Conservation (phyloP, 2,113 vertebrate species). For the Tupaia chinensis region DNA sequence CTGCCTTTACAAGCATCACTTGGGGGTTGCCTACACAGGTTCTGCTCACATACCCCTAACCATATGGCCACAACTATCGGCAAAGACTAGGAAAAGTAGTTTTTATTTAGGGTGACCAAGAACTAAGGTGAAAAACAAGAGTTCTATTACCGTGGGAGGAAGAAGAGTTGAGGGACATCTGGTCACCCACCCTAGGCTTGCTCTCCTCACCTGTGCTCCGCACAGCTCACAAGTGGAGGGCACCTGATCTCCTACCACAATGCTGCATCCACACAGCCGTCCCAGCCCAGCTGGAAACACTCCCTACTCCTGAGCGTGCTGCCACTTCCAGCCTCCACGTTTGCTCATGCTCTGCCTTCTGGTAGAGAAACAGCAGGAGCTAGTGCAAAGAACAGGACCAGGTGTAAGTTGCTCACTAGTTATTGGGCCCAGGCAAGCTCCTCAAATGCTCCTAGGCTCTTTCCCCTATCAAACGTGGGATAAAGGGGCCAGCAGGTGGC, state of each 20-base stretch:
- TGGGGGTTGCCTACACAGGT: neutral
- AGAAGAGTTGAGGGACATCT: neutral
- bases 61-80: neutral
- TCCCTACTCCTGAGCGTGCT: neutral
- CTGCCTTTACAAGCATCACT: neutral
- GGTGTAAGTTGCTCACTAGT: neutral
- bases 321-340: neutral
- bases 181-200: accelerated
- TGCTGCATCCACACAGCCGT: accelerated
- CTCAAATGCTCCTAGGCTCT: neutral
- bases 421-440: accelerated
- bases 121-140: neutral
- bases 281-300: neutral
- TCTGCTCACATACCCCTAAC: neutral
- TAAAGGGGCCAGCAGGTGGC: too few species aligned
- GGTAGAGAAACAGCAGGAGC: neutral
- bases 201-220: neutral
- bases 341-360: neutral
- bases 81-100: neutral
- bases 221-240: neutral
- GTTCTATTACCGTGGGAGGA: neutral
- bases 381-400: accelerated
- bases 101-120: neutral
- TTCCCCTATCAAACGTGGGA: neutral
- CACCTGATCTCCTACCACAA: neutral